Conservation (phyloP, 1,140 invertebrate species). For the Homalodisca vitripennis region DNA sequence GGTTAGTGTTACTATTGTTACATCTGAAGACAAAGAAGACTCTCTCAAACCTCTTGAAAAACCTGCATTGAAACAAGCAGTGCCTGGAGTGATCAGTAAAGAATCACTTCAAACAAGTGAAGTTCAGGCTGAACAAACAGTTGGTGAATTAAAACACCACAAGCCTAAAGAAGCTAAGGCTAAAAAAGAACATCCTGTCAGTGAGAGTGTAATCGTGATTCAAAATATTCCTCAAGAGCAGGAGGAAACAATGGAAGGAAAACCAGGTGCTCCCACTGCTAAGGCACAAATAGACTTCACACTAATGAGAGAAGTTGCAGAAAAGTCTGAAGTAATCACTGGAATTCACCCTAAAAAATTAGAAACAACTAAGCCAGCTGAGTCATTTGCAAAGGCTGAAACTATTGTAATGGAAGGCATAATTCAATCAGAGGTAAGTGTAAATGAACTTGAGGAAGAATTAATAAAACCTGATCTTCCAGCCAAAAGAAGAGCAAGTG, state of each 20-base stretch:
- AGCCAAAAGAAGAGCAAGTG: constrained; percentile 37
- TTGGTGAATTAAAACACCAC: constrained; percentile 37
- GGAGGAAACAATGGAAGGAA: constrained; percentile 41
- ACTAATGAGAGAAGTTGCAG: constrained; percentile 37
- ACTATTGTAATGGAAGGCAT: constrained; percentile 40
- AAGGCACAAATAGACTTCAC: constrained; percentile 36
- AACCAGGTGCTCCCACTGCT: constrained; percentile 13
- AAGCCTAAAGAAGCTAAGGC: constrained; percentile 39
- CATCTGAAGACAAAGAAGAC: constrained; percentile 48
- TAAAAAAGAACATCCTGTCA: constrained; percentile 41
- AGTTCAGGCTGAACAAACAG: constrained; percentile 37
- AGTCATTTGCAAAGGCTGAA: constrained; percentile 41
- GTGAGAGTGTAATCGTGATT: constrained; percentile 47
- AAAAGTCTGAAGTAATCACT: constrained; percentile 40
- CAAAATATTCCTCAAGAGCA: constrained; percentile 49
- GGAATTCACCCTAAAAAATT: constrained; percentile 39
- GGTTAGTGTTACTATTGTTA: constrained; percentile 38
- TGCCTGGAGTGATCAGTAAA: constrained; percentile 42
- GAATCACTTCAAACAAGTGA: constrained; percentile 48
- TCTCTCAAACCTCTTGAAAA: constrained; percentile 38
- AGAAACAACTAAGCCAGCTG: constrained; percentile 38
- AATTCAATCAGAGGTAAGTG: constrained; percentile 34
- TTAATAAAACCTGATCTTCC: constrained; percentile 33
- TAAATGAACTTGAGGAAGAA: constrained; percentile 38
- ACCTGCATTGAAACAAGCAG: constrained; percentile 44